Base-by-base conservation (phyloP, 2,113 vertebrate species). In the Oncorhynchus tshawytscha region DNA sequence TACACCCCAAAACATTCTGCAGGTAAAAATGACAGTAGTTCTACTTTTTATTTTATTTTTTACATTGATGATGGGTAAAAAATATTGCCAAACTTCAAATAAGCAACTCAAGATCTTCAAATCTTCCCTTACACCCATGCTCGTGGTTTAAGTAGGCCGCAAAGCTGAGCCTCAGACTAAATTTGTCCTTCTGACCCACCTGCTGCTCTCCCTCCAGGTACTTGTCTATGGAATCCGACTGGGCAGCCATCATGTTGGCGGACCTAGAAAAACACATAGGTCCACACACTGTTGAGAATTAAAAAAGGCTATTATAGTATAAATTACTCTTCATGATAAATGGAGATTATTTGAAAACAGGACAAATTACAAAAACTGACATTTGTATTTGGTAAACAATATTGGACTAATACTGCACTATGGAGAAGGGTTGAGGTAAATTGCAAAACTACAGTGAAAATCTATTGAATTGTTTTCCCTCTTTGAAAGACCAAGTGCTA, bases 211-310 rank as follows among this genome's bases (percentile, higher is more conserved):
- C 90, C 74, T 92, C 91, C 54, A 83, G 88, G 78, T 92, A 93
- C 77, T 91, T 88, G 83, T 93, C 92, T 85, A 93, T 89, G 86
- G 92, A 89, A 71, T 91, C 77, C 70, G 89, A 86, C 89, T 92
- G 91, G 79, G 91, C 88, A 85, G 91, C 91, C 91, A 93, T 93
- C 88, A 88, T 85, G 81, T 81, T 72, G 79, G 83, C 81, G 83
- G 66, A 87, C 89, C 92, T 93, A 72, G 70, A 88, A 81, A 85
- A 6, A 66, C n/a, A 45, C 57, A 75, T 27, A 60, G 2, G 24
- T 29, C 39, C 72, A 73, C 31, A 54, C 16, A 54, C 51, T 54
- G 12, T 54, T 54, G 51, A 54, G 16, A 70, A 70, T 22, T 62
- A 3, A 24, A 22, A n/a, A 22, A 45, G 39, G 39, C 39, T 45